A percentile compares a stretch with the other conserved stretches of the same genome.
These are phyloP conservation scores for Watsonalla cultraria DNA, from an alignment of 2,888 invertebrate genomes.

Conservation along the genomic window DNA sequence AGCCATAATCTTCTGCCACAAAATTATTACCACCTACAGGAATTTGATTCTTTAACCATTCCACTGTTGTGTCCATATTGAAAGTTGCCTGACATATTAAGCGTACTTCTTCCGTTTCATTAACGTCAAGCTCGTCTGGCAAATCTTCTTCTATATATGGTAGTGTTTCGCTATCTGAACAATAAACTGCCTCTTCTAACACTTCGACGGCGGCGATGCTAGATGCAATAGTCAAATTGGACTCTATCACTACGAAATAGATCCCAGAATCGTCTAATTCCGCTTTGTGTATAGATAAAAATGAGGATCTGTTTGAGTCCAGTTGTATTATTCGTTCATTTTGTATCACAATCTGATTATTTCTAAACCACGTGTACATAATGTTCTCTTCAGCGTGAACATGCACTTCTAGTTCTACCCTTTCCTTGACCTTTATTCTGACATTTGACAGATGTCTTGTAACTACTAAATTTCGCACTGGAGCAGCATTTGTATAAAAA, in stretches of 20 bases:
- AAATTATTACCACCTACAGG: conserved; percentile 8
- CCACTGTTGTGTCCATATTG: conserved; percentile 16
- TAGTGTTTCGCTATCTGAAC: conserved; percentile 8
- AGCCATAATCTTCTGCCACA: conserved; percentile 19
- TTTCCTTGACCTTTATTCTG: conserved; percentile 16
- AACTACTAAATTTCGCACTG: conserved; percentile 7
- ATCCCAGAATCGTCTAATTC: conserved; percentile 27
- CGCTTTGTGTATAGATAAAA: conserved; percentile 19
- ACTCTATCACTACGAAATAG: conserved; percentile 26
- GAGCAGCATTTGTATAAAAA: conserved; percentile 4
- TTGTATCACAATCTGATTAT: conserved; percentile 15
- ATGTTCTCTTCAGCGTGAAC: conserved; percentile 9
- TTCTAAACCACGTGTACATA: conserved; percentile 28
- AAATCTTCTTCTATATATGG: conserved; percentile 22
- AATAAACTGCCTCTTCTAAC: conserved; percentile 3
- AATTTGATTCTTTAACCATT: conserved; percentile 20
- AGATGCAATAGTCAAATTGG: conserved; percentile 21
- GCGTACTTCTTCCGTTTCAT: conserved; percentile 24
- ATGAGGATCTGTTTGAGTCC: conserved; percentile 9
- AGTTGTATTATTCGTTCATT: conserved; percentile 17
- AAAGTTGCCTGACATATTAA: conserved; percentile 20
- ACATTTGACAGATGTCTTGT: conserved; percentile 17
- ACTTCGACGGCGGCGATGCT: conserved; percentile 28
- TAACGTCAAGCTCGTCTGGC: conserved; percentile 21
- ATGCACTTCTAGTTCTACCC: conserved; percentile 19